phyloP scores from a whole-genome alignment of 1,140 invertebrate genomes.

The Calycopis cecrops region DNA sequence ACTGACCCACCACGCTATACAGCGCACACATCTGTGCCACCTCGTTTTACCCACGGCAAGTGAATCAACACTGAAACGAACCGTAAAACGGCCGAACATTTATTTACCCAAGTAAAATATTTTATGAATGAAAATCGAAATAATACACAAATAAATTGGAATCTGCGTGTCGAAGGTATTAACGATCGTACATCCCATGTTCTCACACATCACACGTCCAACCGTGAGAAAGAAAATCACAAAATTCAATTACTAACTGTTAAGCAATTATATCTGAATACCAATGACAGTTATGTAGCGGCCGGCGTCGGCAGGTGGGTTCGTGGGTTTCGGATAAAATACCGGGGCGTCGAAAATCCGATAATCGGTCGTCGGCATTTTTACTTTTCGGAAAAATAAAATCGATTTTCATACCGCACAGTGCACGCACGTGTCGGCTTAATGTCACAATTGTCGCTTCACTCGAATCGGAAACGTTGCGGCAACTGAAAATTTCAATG shows the following conservation, averaged over 20 bases:
- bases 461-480: too few relatives aligned
- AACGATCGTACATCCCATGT: slow-evolving; percentile 32
- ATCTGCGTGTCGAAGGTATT: slow-evolving; percentile 23
- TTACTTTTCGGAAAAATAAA: slow-evolving; percentile 56
- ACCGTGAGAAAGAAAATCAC: slow-evolving; percentile 64
- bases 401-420: slow-evolving; percentile 70
- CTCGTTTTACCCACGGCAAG: neutral
- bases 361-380: slow-evolving; percentile 60
- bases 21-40: neutral
- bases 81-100: neutral
- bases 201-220: slow-evolving; percentile 45
- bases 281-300: slow-evolving; percentile 65
- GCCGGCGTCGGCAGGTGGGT: slow-evolving; percentile 49
- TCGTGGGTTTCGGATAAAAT: slow-evolving; percentile 57
- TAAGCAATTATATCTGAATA: slow-evolving; percentile 53
- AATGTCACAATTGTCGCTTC: too few relatives aligned
- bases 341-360: slow-evolving; percentile 49
- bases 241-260: slow-evolving; percentile 62
- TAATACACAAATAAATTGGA: neutral
- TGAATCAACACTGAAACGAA: neutral
- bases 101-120: slow-evolving; percentile 2
- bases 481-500: too few relatives aligned
- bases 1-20: too few relatives aligned
- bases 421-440: slow-evolving; percentile 59
- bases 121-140: slow-evolving; percentile 21